Conservation (phyloP, 2,888 invertebrate species). For the Seladonia tumulorum region DNA sequence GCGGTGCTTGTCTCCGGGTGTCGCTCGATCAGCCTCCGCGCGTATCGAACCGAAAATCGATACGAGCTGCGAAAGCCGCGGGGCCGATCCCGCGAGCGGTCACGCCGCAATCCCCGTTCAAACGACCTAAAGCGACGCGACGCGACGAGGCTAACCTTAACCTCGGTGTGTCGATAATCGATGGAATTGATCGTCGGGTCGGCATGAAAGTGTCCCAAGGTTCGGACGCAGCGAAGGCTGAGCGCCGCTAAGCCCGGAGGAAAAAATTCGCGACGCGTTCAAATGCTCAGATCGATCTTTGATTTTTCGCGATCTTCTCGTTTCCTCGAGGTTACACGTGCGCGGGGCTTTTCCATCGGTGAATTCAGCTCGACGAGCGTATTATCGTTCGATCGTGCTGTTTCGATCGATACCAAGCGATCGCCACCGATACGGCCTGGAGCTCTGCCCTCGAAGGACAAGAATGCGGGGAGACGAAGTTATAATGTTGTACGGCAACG, state of each 20-base stretch:
- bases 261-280: slow-evolving; percentile 20
- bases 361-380: background rate
- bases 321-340: background rate
- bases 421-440: background rate
- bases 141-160: slow-evolving; percentile 62
- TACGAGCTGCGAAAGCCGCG: slow-evolving; percentile 2
- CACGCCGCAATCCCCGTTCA: slow-evolving; percentile 43
- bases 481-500: background rate
- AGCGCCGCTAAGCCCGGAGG: slow-evolving; percentile 54
- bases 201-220: slow-evolving; percentile 71
- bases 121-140: slow-evolving; percentile 30
- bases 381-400: background rate
- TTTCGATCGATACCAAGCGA: background rate
- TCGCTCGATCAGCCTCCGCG: slow-evolving; percentile 1
- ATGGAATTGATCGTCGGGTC: slow-evolving; percentile 68
- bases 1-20: background rate
- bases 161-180: slow-evolving; percentile 70
- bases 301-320: background rate
- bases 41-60: slow-evolving; percentile 51
- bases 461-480: background rate
- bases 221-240: slow-evolving; percentile 71
- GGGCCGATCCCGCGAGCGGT: slow-evolving; percentile 12
- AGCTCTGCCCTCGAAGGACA: background rate
- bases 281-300: background rate
- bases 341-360: background rate